Evolutionary conservation across 2,113 vertebrate species (phyloP), one percentile per base, ranked within the genome.

Genomic region (Polyodon spathula): DNA sequence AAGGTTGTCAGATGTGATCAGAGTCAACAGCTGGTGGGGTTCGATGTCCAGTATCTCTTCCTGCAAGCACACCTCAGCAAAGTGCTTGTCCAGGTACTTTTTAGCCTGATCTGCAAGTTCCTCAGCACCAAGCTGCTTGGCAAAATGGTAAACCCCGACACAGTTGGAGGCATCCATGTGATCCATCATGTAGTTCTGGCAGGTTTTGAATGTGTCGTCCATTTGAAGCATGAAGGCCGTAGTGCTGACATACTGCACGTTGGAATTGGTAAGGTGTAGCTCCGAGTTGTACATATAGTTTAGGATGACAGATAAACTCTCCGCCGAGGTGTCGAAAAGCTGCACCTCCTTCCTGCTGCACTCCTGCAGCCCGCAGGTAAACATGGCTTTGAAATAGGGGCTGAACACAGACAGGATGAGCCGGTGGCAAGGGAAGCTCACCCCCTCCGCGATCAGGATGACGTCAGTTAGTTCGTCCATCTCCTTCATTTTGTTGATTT

Each of bases 101-200:
- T 87, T 82, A 0, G 94, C 90, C 4, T 81, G 85, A 58, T 95
- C 92, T 0, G 85, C 78, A 10, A 98, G 73, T 14, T 95, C 92
- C 75, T 97, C 96, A 4, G 86, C 95, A 17, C 90, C 92, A 0
- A 98, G 90, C 55, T 95, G 93, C 68, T 87, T 90, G 37, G 93
- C 91, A 69, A 97, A 98, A 63, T 91, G 87, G 73, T 92, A 91
- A 71, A 98, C 86, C 14, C 96, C 96, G 6, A 98, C 74, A 37
- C 94, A 98, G 75, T 98, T 98, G 64, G 92, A 93, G 46, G 87
- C 82, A 54, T 98, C 96, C 94, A 97, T 98, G 54, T 95, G 93
- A 61, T 89, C 90, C 38, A 78, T 88, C 93, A 98, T 96, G 73
- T 95, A 93, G 58, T 74, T 82, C 66, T 92, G 89, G 58, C 96